These are phyloP conservation scores for Catocala sponsa DNA, from an alignment of 2,888 invertebrate species.

Conservation along the genomic window DNA sequence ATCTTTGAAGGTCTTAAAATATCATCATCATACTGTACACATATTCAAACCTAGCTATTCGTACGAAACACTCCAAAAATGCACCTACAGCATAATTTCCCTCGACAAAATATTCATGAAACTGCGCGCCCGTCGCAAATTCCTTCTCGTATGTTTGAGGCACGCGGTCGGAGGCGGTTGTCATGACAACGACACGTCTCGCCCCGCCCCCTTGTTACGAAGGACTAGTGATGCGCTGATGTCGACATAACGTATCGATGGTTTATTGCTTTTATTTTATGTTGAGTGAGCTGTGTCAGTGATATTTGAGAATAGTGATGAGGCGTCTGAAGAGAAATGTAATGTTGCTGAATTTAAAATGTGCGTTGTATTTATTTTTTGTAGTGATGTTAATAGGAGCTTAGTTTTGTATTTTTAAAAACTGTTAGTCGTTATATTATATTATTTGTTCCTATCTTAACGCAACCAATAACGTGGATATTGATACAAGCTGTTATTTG, in stretches of 20 bases:
- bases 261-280: background rate
- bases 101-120: slow-evolving; percentile 3
- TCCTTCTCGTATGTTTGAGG: slow-evolving; percentile 26
- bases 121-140: slow-evolving; percentile 14
- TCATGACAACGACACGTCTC: slow-evolving; percentile 61
- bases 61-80: background rate
- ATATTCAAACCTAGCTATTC: too few species aligned
- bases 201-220: slow-evolving; percentile 50
- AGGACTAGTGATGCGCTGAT: slow-evolving; percentile 50
- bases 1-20: too few species aligned
- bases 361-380: background rate
- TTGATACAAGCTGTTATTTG: too few species aligned
- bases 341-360: background rate
- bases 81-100: slow-evolving; percentile 1
- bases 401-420: too few species aligned
- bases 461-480: too few species aligned
- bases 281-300: slow-evolving; percentile 11
- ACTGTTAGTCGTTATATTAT: too few species aligned
- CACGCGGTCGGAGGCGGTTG: slow-evolving; percentile 37
- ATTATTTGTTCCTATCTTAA: too few species aligned
- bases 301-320: background rate
- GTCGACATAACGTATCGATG: slow-evolving; percentile 38
- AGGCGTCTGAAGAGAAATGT: too few species aligned
- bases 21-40: too few species aligned
- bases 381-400: too few species aligned